phyloP scores from a whole-genome alignment of 2,113 vertebrate species.

The Ginglymostoma cirratum region DNA sequence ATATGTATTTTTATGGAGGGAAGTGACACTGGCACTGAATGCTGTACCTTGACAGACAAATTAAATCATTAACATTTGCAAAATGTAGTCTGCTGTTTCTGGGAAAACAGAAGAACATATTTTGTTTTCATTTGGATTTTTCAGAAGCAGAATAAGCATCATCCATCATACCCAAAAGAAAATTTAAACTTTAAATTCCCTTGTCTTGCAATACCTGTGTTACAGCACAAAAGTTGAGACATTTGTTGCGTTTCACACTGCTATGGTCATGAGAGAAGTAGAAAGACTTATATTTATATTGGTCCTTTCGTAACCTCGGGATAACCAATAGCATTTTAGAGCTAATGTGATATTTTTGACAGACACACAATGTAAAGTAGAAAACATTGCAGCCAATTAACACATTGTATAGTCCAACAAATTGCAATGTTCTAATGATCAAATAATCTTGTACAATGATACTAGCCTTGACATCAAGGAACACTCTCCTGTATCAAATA shows the following conservation, averaged over 20 bases:
- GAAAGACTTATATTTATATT: background rate
- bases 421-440: background rate
- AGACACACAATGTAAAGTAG: background rate
- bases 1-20: background rate
- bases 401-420: background rate
- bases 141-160: background rate
- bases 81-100: background rate
- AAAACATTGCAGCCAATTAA: background rate
- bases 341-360: background rate
- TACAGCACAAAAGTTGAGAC: background rate
- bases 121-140: background rate
- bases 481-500: background rate
- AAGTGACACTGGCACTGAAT: background rate
- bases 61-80: background rate
- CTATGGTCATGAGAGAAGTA: background rate
- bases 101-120: background rate
- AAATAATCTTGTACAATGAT: background rate
- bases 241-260: background rate
- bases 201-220: background rate
- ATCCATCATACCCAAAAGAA: background rate
- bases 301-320: background rate
- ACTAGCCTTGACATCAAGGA: background rate
- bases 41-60: background rate
- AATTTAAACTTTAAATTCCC: slow-evolving; percentile 14
- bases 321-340: background rate